phyloP scores from a whole-genome alignment of 2,888 invertebrate genomes.

The Epirrhoe alternata region DNA sequence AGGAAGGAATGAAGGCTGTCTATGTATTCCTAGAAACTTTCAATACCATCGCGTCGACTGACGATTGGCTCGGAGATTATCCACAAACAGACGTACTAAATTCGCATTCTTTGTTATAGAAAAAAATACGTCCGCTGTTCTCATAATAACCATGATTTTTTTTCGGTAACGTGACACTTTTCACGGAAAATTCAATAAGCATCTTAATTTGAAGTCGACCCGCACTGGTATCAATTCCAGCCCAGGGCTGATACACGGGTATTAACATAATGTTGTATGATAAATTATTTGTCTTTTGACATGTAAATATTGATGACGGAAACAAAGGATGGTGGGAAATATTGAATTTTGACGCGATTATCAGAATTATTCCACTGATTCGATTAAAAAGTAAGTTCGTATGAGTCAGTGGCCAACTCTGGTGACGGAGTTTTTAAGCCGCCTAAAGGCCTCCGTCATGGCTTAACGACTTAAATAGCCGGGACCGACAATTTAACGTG shows the following conservation, averaged over 20 bases:
- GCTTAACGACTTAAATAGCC: not conserved
- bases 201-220: constrained; percentile 45
- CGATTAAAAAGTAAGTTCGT: not conserved
- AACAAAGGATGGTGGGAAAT: constrained; percentile 6
- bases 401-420: no score
- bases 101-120: constrained; percentile 7
- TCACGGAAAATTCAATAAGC: constrained; percentile 58
- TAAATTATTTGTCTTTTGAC: constrained; percentile 28
- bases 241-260: constrained; percentile 27
- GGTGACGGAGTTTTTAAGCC: not conserved
- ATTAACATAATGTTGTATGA: constrained; percentile 26
- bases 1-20: not conserved
- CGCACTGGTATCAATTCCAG: constrained; percentile 39
- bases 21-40: not conserved
- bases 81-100: not conserved
- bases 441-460: not conserved
- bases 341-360: constrained; percentile 1
- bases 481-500: no score
- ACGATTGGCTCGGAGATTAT: no score
- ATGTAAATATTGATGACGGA: constrained; percentile 26
- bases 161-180: constrained; percentile 47
- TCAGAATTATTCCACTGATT: not conserved
- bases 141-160: constrained; percentile 35
- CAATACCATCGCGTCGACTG: no score
- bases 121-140: constrained; percentile 27